phyloP scores from a whole-genome alignment of 2,113 vertebrate genomes.

The Ophthalmolycus amberensis region DNA sequence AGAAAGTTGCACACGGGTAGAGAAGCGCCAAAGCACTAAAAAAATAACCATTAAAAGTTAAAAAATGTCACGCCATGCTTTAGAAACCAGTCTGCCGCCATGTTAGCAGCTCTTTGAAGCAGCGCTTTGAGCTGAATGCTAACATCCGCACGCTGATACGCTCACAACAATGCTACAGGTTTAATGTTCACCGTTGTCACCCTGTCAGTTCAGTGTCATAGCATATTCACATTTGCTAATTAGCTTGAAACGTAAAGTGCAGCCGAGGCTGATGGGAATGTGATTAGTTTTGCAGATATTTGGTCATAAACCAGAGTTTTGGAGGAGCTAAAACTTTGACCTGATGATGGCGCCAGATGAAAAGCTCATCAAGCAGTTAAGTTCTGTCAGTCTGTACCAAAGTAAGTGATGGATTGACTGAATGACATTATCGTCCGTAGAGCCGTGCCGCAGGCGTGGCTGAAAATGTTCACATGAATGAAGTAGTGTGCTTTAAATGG shows the following conservation, averaged over 20 bases:
- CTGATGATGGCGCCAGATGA: not conserved
- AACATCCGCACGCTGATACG: not conserved
- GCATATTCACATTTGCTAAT: not conserved
- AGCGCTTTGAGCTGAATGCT: not conserved
- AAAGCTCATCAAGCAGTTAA: not conserved
- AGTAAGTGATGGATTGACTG: not conserved
- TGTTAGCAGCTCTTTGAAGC: not conserved
- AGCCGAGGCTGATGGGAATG: slow-evolving; percentile 1
- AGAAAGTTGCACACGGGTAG: not conserved
- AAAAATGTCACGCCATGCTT: not conserved
- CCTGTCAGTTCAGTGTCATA: not conserved
- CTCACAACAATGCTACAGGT: not conserved
- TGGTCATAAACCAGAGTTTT: not conserved
- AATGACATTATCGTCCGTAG: too few relatives aligned
- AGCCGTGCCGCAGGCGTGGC: not conserved
- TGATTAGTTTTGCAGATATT: not conserved
- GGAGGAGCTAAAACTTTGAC: not conserved
- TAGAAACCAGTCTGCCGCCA: not conserved
- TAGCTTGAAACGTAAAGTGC: not conserved
- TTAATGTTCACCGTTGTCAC: not conserved
- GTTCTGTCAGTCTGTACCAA: slow-evolving; percentile 1
- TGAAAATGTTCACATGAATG: not conserved
- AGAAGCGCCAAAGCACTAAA: not conserved
- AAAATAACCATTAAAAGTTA: not conserved
- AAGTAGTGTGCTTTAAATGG: not conserved